Conservation (phyloP, 1,140 invertebrate species). For the Triops longicaudatus region DNA sequence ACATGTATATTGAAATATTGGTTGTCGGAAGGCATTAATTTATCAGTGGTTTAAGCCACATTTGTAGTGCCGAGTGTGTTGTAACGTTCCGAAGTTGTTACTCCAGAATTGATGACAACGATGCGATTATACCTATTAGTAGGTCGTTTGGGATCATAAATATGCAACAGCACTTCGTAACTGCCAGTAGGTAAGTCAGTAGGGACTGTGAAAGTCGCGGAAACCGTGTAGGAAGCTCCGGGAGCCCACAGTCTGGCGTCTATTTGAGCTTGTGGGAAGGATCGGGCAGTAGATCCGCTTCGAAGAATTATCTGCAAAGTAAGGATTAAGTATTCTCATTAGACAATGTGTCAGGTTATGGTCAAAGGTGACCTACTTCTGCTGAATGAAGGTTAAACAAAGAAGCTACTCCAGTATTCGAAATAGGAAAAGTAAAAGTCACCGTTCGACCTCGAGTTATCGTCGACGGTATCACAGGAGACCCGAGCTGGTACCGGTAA, state of each 20-base stretch:
- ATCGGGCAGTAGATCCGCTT: background rate
- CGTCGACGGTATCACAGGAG: background rate
- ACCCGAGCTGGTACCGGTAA: background rate
- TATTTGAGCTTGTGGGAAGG: background rate
- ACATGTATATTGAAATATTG: no score
- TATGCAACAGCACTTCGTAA: background rate
- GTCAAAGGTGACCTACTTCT: background rate
- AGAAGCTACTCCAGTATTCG: background rate
- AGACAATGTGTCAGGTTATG: background rate
- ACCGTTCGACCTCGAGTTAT: background rate
- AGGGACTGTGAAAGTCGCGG: background rate
- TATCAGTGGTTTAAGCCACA: background rate
- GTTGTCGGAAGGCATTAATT: background rate
- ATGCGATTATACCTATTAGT: no score
- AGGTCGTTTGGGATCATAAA: background rate
- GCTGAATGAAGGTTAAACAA: background rate
- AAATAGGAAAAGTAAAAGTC: background rate
- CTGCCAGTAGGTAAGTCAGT: background rate
- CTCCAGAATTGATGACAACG: no score
- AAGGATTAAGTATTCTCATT: no score
- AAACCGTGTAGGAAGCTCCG: background rate
- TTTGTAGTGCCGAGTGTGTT: background rate
- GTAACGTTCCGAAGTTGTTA: background rate
- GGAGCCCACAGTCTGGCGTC: background rate
- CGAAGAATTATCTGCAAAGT: background rate